Evolutionary conservation across 2,888 invertebrate genomes (phyloP), one percentile per base, ranked within the genome.

Genomic region (Cephus sareptanus): DNA sequence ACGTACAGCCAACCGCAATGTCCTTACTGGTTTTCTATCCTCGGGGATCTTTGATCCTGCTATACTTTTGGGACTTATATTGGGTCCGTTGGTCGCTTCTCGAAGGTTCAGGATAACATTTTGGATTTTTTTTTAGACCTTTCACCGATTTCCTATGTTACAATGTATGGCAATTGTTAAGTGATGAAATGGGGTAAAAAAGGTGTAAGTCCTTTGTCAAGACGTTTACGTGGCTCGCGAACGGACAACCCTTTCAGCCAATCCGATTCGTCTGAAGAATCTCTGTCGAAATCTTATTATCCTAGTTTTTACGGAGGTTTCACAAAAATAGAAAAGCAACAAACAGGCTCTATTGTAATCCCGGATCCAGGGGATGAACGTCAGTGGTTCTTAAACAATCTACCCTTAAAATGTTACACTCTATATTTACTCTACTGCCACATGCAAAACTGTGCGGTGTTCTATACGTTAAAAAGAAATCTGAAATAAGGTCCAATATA

Each of bases 251-350:
- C 81, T 81, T 84, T 81, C 79, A 76, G 79, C 81, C 79, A 82
- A 83, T 83, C 82, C 81, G 78, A 82, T 83, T 82, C 78, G 76
- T 56, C 78, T 77, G 81, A 80, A 81, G 81, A 80, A 76, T 56
- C 76, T 56, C 80, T 79, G 79, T 76, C 34, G 77, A 78, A 86
- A 87, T 86, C 85, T 85, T 85, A 87, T 87, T 87, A 86, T 83
- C 77, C 83, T 79, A 82, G 83, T 84, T 83, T 83, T 82, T 82
- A 81, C 80, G 81, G 68, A 77, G 85, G 82, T 81, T 80, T 79
- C 76, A 77, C 69, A 76, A 76, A 82, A 81, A 81, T 79, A 81
- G 76, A 80, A 82, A 80, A 80, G 81, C 73, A 78, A 81, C 77
- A 76, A 79, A 78, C 78, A 80, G 76, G 75, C 79, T 73, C 80